phyloP scores from a whole-genome alignment of 2,888 invertebrate genomes.

The Neoascia interrupta region DNA sequence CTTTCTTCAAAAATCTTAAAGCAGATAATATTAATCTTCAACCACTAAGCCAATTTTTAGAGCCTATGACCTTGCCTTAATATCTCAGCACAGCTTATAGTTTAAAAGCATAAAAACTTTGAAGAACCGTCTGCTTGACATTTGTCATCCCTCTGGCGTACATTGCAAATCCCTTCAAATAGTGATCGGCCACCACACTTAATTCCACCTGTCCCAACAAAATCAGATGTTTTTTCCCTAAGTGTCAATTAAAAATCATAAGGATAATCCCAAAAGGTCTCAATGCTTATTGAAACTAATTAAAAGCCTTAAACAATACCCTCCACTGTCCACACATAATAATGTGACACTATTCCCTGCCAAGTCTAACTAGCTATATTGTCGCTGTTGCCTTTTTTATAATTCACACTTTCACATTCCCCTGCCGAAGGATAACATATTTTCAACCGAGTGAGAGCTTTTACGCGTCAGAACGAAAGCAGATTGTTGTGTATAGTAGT shows the following conservation, averaged over 20 bases:
- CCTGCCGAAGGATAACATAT: slow-evolving; percentile 60
- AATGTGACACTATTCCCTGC: slow-evolving; percentile 2
- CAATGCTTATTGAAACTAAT: neutral
- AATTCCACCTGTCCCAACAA: too few relatives aligned
- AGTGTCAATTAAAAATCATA: neutral
- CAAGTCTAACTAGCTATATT: slow-evolving; percentile 12
- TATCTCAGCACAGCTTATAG: too few relatives aligned
- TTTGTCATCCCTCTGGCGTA: too few relatives aligned
- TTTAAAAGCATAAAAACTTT: too few relatives aligned
- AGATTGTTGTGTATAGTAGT: slow-evolving; percentile 57
- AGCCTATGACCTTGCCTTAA: too few relatives aligned
- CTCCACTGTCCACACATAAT: too few relatives aligned
- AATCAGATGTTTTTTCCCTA: slow-evolving; percentile 26
- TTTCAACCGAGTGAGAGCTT: slow-evolving; percentile 59
- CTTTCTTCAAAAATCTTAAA: too few relatives aligned
- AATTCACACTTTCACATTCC: slow-evolving; percentile 45
- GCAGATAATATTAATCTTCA: too few relatives aligned
- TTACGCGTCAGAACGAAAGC: slow-evolving; percentile 64
- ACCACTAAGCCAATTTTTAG: too few relatives aligned
- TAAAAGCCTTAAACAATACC: neutral
- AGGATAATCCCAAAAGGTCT: slow-evolving; percentile 6
- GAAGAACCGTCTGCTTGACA: too few relatives aligned
- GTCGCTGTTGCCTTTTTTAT: slow-evolving; percentile 8
- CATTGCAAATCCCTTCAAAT: too few relatives aligned
- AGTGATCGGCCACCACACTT: too few relatives aligned